Conservation (phyloP, 2,797 vertebrate species). For the Furcifer pardalis region DNA sequence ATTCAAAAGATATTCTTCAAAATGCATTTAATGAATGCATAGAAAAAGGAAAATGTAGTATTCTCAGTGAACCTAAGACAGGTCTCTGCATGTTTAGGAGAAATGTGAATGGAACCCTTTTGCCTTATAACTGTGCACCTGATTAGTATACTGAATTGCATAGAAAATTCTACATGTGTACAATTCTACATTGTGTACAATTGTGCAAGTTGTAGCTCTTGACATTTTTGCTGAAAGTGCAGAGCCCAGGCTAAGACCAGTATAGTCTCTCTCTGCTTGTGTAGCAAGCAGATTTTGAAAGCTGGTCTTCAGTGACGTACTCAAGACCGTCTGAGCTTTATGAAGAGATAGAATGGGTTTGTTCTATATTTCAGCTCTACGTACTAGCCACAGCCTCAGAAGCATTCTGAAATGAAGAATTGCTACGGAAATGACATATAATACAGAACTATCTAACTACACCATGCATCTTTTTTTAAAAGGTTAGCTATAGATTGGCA, state of each 20-base stretch:
- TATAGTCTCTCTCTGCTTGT: neutral
- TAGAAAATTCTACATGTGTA: neutral
- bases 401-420: constrained; percentile 4
- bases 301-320: neutral
- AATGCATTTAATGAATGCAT: too few species aligned
- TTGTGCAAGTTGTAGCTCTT: neutral
- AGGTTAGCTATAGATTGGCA: constrained; percentile 89
- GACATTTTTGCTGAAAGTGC: neutral
- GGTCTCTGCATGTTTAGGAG: neutral
- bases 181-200: neutral
- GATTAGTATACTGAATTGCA: neutral
- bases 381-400: neutral
- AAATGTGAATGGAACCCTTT: neutral
- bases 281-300: neutral
- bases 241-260: neutral
- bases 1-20: neutral
- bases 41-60: neutral
- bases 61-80: too few species aligned
- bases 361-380: neutral
- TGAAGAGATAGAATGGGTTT: neutral
- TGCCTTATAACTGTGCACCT: neutral
- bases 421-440: neutral
- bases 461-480: constrained; percentile 31
- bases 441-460: constrained; percentile 27
- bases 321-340: neutral